Evolutionary conservation across 2,113 vertebrate genomes (phyloP).

Genomic region (Suncus etruscus): DNA sequence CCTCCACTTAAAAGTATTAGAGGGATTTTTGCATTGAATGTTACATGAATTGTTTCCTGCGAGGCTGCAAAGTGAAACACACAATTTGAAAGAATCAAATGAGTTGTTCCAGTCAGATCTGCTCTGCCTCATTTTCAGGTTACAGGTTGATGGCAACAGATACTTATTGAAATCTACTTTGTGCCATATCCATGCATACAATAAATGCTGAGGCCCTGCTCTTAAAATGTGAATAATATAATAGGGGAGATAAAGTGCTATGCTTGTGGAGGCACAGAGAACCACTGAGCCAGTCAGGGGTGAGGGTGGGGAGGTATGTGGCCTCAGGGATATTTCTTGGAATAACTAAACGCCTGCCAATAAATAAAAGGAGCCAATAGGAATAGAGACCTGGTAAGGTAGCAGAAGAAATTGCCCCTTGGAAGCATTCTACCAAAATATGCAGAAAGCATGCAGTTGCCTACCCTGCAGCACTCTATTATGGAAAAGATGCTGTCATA

Average conservation of each 20-base stretch:
- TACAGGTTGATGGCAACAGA: neutral
- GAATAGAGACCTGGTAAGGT: neutral
- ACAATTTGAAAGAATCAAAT: neutral
- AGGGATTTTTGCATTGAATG: neutral
- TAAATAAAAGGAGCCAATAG: neutral
- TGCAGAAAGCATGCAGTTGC: neutral
- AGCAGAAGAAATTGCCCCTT: neutral
- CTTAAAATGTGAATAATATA: neutral
- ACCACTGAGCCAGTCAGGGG: neutral
- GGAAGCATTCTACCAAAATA: neutral
- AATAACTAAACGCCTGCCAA: neutral
- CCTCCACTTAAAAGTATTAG: neutral
- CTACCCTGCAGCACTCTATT: neutral
- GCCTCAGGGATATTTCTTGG: neutral
- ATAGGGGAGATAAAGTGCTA: neutral
- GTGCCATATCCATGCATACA: neutral
- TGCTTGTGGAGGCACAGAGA: neutral
- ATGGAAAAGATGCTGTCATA: neutral
- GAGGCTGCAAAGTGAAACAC: neutral
- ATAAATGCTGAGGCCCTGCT: neutral
- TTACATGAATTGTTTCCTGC: constrained; percentile 36
- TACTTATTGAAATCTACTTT: neutral
- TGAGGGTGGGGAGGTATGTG: neutral
- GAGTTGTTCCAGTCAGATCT: neutral
- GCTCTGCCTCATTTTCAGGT: neutral